A percentile compares a stretch with the other conserved stretches of the same genome.
Evolutionary conservation across 2,797 vertebrate species (phyloP).

Genomic region (Sebastes minor): DNA sequence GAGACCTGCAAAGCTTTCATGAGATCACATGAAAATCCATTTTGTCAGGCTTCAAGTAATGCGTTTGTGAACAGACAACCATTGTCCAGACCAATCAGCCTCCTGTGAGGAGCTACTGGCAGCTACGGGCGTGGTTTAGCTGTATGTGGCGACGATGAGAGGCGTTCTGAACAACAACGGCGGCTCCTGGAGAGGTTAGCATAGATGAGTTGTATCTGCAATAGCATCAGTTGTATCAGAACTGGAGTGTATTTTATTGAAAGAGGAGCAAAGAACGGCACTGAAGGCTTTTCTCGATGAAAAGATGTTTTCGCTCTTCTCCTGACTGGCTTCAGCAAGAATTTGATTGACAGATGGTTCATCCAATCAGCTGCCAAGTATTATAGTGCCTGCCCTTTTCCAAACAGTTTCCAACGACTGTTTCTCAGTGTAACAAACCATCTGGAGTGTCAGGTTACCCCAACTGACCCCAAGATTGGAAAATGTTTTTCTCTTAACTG

Average conservation of each 20-base stretch:
- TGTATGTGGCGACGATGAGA: too few species aligned
- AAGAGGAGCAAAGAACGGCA: not conserved
- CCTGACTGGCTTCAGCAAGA: not conserved
- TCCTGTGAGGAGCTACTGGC: not conserved
- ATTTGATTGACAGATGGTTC: not conserved
- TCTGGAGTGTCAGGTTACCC: not conserved
- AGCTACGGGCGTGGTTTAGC: not conserved
- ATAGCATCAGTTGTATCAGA: not conserved
- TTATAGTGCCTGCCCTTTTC: not conserved
- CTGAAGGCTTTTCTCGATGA: not conserved
- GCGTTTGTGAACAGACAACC: rapidly evolving
- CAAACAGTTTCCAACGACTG: not conserved
- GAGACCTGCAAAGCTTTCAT: too few species aligned
- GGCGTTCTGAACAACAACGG: not conserved
- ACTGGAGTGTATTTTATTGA: not conserved
- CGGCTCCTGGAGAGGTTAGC: not conserved
- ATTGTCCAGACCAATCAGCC: not conserved
- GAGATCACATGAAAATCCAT: not conserved
- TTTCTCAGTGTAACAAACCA: not conserved
- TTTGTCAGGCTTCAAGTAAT: not conserved
- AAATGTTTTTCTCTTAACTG: not conserved
- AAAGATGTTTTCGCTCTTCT: too few species aligned
- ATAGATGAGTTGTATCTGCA: not conserved
- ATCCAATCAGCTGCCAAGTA: not conserved
- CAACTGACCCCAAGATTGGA: not conserved